These are phyloP conservation scores for Penaeus vannamei DNA, from an alignment of 1,140 invertebrate genomes.

Conservation along the genomic window DNA sequence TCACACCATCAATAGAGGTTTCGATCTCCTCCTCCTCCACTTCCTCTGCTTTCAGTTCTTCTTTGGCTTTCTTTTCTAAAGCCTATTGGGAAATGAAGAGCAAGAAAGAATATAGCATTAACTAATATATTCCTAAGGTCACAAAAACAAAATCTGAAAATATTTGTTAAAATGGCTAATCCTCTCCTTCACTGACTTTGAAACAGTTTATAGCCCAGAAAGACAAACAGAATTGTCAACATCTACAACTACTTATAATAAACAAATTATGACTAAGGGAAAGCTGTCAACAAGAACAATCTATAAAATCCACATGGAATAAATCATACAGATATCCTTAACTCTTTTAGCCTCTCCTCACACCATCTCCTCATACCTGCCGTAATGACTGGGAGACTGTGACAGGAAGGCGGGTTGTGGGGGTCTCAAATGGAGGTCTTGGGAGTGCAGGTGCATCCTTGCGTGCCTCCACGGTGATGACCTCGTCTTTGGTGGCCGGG, in stretches of 20 bases:
- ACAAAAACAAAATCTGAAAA: not conserved
- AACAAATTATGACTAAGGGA: too few relatives aligned
- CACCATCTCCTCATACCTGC: constrained; percentile 65
- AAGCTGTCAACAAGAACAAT: too few relatives aligned
- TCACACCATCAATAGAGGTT: constrained; percentile 70
- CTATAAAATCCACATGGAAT: too few relatives aligned
- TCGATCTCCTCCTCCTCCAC: not conserved
- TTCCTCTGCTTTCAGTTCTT: constrained; percentile 15
- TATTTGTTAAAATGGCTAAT: not conserved
- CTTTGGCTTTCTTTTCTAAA: constrained; percentile 53
- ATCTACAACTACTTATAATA: too few relatives aligned
- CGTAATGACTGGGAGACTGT: constrained; percentile 71
- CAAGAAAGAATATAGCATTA: not conserved
- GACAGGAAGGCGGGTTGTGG: constrained; percentile 70
- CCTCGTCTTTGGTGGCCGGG: constrained; percentile 48
- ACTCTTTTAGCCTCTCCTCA: too few relatives aligned
- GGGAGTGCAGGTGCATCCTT: constrained; percentile 28
- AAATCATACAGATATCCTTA: too few relatives aligned
- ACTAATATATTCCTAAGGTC: not conserved
- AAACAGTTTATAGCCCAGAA: too few relatives aligned
- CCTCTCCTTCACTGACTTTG: too few relatives aligned
- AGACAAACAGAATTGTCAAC: too few relatives aligned
- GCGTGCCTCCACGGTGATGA: constrained; percentile 43
- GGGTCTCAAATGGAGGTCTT: constrained; percentile 68
- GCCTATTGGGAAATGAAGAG: constrained; percentile 21